A percentile compares a stretch with the other conserved stretches of the same genome.
phyloP scores from a whole-genome alignment of 2,888 invertebrate species.

The Pseudeuparius sepicola region DNA sequence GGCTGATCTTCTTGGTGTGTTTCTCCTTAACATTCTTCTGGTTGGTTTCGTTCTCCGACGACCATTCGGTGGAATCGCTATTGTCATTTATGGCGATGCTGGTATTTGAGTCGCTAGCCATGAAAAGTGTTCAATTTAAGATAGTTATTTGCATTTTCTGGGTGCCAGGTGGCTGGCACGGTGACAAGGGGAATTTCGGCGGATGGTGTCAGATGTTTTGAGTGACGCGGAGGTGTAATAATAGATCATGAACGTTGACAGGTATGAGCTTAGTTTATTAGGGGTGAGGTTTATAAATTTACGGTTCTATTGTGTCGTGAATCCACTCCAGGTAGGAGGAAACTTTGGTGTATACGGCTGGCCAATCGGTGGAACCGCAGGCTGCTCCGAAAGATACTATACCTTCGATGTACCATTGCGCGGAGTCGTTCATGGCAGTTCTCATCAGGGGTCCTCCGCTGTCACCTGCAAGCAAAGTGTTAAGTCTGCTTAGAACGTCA shows the following conservation, averaged over 20 bases:
- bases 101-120: conserved; percentile 28
- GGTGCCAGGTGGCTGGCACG: too few relatives aligned
- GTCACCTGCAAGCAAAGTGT: conserved; percentile 43
- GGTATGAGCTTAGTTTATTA: not conserved
- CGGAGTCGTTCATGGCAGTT: conserved; percentile 36
- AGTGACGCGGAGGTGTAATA: too few relatives aligned
- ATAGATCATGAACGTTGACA: too few relatives aligned
- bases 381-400: conserved; percentile 54
- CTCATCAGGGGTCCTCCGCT: conserved; percentile 71
- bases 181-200: too few relatives aligned
- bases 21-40: conserved; percentile 10
- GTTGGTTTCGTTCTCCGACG: conserved; percentile 26
- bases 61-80: conserved; percentile 27
- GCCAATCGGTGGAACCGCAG: conserved; percentile 32
- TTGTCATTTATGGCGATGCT: conserved; percentile 26
- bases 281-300: not conserved
- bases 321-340: conserved; percentile 49
- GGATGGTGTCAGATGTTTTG: too few relatives aligned
- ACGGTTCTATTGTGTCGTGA: conserved; percentile 38
- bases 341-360: conserved; percentile 33
- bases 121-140: too few relatives aligned
- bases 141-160: conserved; percentile 7
- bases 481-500: too few relatives aligned
- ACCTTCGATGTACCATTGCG: conserved; percentile 51
- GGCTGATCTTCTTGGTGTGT: conserved; percentile 11